phyloP scores from a whole-genome alignment of 1,140 invertebrate genomes.

The Bombus ignitus region DNA sequence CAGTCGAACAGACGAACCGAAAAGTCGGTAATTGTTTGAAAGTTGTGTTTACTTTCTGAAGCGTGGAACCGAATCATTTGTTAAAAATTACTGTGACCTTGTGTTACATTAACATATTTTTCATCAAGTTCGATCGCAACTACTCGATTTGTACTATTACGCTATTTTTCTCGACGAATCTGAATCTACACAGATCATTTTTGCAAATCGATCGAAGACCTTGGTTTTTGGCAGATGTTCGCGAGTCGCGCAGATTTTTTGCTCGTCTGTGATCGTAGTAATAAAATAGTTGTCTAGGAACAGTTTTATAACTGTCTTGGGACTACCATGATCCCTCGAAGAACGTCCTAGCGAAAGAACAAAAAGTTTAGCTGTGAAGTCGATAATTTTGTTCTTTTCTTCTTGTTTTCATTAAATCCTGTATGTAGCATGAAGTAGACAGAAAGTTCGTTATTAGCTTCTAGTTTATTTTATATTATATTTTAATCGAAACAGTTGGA shows the following conservation, averaged over 20 bases:
- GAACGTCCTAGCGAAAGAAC: neutral
- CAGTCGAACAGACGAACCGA: too few relatives aligned
- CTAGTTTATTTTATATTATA: neutral
- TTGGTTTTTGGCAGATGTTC: neutral
- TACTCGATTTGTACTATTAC: too few relatives aligned
- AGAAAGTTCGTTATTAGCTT: neutral
- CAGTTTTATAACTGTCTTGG: neutral
- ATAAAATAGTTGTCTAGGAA: neutral
- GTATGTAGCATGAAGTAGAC: neutral
- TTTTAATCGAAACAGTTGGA: neutral
- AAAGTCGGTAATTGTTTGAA: too few relatives aligned
- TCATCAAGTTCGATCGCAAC: too few relatives aligned
- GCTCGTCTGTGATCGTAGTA: neutral
- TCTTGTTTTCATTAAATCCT: neutral
- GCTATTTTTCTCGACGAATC: too few relatives aligned
- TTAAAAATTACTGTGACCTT: too few relatives aligned
- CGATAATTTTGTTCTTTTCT: too few relatives aligned
- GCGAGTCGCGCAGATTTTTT: neutral
- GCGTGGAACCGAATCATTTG: too few relatives aligned
- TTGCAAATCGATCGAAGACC: neutral
- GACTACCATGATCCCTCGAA: neutral
- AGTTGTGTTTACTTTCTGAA: too few relatives aligned
- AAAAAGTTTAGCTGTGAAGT: neutral
- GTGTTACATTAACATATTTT: too few relatives aligned
- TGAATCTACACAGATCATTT: neutral